Evolutionary conservation across 2,797 vertebrate genomes (phyloP).

Genomic region (Crocodylus rhombifer): DNA sequence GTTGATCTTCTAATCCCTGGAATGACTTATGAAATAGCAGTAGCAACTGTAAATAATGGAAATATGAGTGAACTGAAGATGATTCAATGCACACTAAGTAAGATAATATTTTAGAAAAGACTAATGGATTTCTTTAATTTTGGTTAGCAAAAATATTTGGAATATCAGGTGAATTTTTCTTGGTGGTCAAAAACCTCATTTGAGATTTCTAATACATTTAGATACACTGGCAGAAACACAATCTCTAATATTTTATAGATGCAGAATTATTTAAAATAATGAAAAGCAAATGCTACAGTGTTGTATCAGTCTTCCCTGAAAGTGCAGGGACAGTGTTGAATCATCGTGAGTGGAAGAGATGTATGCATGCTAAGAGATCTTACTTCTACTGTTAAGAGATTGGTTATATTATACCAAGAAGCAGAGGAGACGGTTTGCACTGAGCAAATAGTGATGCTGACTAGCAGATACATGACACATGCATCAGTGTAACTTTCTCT

Average conservation of each 20-base stretch:
- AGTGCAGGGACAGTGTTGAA: accelerated
- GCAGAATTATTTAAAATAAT: not conserved
- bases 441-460: too few relatives aligned
- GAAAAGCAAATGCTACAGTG: not conserved
- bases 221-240: not conserved
- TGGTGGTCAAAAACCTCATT: not conserved
- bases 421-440: too few relatives aligned
- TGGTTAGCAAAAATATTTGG: not conserved
- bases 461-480: too few relatives aligned
- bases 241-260: not conserved
- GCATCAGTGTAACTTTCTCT: too few relatives aligned
- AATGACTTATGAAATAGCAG: constrained; percentile 85
- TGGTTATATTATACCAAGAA: not conserved
- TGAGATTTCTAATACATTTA: not conserved
- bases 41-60: constrained; percentile 82
- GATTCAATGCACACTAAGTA: constrained; percentile 86
- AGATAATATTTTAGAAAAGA: constrained; percentile 38
- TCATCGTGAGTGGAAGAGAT: not conserved
- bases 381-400: not conserved
- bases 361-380: not conserved
- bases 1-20: constrained; percentile 83
- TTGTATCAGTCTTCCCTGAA: not conserved
- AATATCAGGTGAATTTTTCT: not conserved
- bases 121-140: not conserved
- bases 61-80: constrained; percentile 82